Percentiles rank a stretch among this genome's conserved stretches.
Conservation (phyloP, 2,888 invertebrate species). For the Ypsolopha scabrella region DNA sequence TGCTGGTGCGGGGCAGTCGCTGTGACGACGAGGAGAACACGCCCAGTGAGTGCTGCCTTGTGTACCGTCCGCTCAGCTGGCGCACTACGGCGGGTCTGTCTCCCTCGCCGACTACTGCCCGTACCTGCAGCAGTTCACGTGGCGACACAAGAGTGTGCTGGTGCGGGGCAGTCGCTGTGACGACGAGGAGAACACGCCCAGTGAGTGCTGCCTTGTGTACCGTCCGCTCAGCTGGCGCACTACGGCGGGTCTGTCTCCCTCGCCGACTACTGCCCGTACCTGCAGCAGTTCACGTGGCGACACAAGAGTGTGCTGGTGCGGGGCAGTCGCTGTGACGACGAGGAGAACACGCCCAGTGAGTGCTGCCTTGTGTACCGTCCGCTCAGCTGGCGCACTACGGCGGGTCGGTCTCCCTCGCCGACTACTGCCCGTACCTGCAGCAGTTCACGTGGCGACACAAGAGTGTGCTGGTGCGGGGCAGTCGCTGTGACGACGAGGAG, state of each 20-base stretch:
- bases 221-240: too few species aligned
- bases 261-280: constrained; percentile 97
- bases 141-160: constrained; percentile 90
- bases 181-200: constrained; percentile 91
- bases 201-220: too few species aligned
- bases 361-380: constrained; percentile 20
- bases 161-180: constrained; percentile 95
- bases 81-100: constrained; percentile 93
- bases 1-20: too few species aligned
- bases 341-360: constrained; percentile 93
- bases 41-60: too few species aligned
- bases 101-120: constrained; percentile 96
- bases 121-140: constrained; percentile 97
- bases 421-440: too few species aligned
- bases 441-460: too few species aligned
- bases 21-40: too few species aligned
- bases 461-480: too few species aligned
- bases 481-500: too few species aligned
- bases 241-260: constrained; percentile 96
- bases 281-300: constrained; percentile 98
- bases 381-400: too few species aligned
- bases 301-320: constrained; percentile 88
- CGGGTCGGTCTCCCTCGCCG: too few species aligned
- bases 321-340: constrained; percentile 92
- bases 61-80: too few species aligned